Conservation (phyloP, 2,888 invertebrate species). For the Macropis europaea region DNA sequence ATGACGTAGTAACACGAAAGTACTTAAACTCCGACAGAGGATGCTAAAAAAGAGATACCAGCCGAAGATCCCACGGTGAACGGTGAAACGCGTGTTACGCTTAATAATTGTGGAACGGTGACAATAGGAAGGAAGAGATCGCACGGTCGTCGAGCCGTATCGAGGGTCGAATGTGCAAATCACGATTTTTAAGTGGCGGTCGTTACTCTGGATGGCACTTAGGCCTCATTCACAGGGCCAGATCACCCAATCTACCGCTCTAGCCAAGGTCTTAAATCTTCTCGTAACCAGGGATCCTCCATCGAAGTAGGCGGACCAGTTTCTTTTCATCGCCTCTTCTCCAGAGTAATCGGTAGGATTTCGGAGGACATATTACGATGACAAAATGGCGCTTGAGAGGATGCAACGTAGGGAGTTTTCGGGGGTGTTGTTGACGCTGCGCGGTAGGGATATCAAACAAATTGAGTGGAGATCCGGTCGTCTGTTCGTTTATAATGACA, state of each 20-base stretch:
- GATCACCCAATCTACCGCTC: conserved; percentile 1
- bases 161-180: conserved; percentile 58
- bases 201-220: conserved; percentile 45
- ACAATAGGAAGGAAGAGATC: conserved; percentile 55
- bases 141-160: not conserved
- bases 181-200: conserved; percentile 68
- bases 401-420: conserved; percentile 33
- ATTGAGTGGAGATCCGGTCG: conserved; percentile 71
- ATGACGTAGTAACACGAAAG: too few species aligned
- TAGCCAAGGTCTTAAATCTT: too few species aligned
- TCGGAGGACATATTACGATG: conserved; percentile 62
- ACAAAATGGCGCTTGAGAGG: conserved; percentile 64
- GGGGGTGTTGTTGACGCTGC: conserved; percentile 41
- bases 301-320: not conserved
- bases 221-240: conserved; percentile 37
- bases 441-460: conserved; percentile 66
- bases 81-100: conserved; percentile 9
- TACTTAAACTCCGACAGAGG: too few species aligned
- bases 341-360: conserved; percentile 27
- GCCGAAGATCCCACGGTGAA: conserved; percentile 10
- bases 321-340: conserved; percentile 39
- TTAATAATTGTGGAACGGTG: conserved; percentile 39
- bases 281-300: conserved; percentile 15
- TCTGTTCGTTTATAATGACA: conserved; percentile 71
- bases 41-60: not conserved